Evolutionary conservation across 1,140 invertebrate genomes (phyloP), one percentile per base, ranked within the genome.

Genomic region (Colletes gigas): DNA sequence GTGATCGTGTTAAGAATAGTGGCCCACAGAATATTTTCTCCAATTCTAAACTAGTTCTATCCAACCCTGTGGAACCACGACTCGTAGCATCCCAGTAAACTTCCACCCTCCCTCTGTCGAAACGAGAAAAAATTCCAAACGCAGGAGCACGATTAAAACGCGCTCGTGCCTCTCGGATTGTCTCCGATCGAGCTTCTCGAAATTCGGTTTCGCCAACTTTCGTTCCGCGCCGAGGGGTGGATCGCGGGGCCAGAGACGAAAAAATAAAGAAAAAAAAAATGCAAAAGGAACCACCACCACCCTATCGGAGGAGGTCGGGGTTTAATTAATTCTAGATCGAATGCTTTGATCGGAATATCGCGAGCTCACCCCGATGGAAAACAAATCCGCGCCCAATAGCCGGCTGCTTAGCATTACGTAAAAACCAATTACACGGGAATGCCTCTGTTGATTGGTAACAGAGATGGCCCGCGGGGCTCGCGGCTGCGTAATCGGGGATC

Each of bases 341-440:
- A 30, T 88, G 90, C 90, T 91, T 91, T 91, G 90, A 91, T 90
- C 90, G 82, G 79, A 90, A 91, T 92, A 90, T 90, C 89, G 88
- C 86, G 85, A 83, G 89, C 84, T 89, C 90, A 90, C 82, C 84
- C 88, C 85, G 80, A 90, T 85, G 91, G 91, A 92, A 92, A 92
- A 92, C 87, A 87, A 88, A 89, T 87, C 78, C 83, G 83, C 85
- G 72, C 68, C 69, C 74, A 69, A 71, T 62, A 83, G 82, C 80
- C 82, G 83, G 84, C 88, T 90, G 89, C 89, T 91, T 90, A 91
- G 87, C 90, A 90, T 91, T 88, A 88, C 89, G 89, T 89, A 91
- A 91, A 92, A 92, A 90, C 87, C 89, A 92, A 92, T 91, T 91
- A 91, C 88, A 86, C 83, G 84, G 86, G 88, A 87, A 90, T 90